phyloP scores from a whole-genome alignment of 2,113 vertebrate genomes.

The Maccullochella peelii region DNA sequence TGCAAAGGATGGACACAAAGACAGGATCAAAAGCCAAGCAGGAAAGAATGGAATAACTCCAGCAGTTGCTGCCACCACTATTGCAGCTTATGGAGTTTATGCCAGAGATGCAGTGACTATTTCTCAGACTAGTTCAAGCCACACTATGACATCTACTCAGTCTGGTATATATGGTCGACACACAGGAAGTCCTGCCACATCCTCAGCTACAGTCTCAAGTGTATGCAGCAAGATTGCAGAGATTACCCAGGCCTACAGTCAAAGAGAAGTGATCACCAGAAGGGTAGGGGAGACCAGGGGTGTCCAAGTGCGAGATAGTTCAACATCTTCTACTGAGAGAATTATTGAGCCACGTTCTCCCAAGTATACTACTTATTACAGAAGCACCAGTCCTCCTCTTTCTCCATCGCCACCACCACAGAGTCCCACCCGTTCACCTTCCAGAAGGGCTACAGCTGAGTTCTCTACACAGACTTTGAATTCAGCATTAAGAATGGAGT shows the following conservation, averaged over 20 bases:
- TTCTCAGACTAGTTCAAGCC: conserved; percentile 82
- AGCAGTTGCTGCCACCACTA: conserved; percentile 80
- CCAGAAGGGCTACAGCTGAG: conserved; percentile 88
- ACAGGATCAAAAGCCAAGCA: conserved; percentile 87
- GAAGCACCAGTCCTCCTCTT: conserved; percentile 91
- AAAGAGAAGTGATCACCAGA: conserved; percentile 82
- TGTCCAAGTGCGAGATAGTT: conserved; percentile 81
- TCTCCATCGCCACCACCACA: conserved; percentile 91
- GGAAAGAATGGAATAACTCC: conserved; percentile 84
- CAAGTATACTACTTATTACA: conserved; percentile 89
- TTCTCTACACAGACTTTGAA: conserved; percentile 93
- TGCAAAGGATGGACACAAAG: conserved; percentile 89
- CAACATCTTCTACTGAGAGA: conserved; percentile 78
- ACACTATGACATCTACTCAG: conserved; percentile 80
- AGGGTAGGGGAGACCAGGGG: conserved; percentile 78
- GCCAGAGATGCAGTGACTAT: conserved; percentile 83
- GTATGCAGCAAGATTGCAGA: conserved; percentile 86
- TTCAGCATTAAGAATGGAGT: conserved; percentile 77
- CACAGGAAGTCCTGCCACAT: conserved; percentile 72
- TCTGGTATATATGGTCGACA: conserved; percentile 76
- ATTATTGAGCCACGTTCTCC: conserved; percentile 78
- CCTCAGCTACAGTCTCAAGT: conserved; percentile 80
- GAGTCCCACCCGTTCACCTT: conserved; percentile 87
- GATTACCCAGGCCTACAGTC: conserved; percentile 86
- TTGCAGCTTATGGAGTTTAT: conserved; percentile 85